Evolutionary conservation across 2,113 vertebrate genomes (phyloP).

Genomic region (Lepus timidus): DNA sequence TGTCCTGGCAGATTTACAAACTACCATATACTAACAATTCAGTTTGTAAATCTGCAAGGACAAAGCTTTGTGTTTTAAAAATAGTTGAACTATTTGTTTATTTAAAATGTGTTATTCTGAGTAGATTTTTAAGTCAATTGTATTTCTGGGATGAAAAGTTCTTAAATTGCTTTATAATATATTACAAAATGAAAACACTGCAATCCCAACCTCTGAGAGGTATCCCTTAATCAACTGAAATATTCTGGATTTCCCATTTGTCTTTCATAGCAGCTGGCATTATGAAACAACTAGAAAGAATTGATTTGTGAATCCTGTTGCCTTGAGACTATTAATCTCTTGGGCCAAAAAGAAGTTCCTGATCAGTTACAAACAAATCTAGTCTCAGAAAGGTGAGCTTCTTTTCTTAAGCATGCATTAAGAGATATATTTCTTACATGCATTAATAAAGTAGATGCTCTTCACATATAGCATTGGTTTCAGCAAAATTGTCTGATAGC

Average conservation of each 20-base stretch:
- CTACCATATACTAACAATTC: neutral
- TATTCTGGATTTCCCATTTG: slow-evolving; percentile 54
- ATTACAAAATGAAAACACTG: slow-evolving; percentile 46
- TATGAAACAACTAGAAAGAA: slow-evolving; percentile 28
- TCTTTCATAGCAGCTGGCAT: neutral
- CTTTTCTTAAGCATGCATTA: neutral
- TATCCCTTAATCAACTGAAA: slow-evolving; percentile 67
- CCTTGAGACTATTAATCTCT: neutral
- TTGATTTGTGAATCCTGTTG: neutral
- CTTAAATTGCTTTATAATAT: slow-evolving; percentile 60
- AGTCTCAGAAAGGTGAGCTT: neutral
- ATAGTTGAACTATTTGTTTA: slow-evolving; percentile 51
- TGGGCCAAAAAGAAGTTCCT: neutral
- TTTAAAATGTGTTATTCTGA: slow-evolving; percentile 35
- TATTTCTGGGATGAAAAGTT: slow-evolving; percentile 62
- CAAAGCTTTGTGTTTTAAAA: slow-evolving; percentile 48
- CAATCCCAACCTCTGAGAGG: slow-evolving; percentile 49
- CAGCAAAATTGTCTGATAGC: neutral
- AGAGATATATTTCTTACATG: neutral
- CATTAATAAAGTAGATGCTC: neutral
- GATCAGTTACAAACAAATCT: neutral
- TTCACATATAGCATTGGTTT: neutral
- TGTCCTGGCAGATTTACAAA: no score
- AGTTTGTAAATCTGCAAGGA: slow-evolving; percentile 34
- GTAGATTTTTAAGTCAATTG: slow-evolving; percentile 66